Percentiles rank a stretch among this genome's conserved stretches.
Evolutionary conservation across 2,797 vertebrate genomes (phyloP).

Genomic region (Gymnodraco acuticeps): DNA sequence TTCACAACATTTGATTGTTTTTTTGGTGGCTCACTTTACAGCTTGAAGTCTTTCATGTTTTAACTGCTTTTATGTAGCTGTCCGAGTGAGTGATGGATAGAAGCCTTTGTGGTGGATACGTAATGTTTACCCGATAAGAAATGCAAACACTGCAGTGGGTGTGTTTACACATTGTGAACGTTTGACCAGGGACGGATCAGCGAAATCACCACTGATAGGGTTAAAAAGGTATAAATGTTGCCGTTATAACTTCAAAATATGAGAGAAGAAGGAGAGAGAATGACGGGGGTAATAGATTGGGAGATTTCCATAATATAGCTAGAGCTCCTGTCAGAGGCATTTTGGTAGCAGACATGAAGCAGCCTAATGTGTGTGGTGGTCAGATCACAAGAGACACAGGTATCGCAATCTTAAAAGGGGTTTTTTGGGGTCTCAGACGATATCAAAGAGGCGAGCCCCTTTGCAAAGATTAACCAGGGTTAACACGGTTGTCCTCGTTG

Average conservation of each 20-base stretch:
- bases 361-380: conserved; percentile 46
- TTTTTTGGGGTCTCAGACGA: conserved; percentile 39
- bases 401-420: conserved; percentile 58
- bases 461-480: conserved; percentile 70
- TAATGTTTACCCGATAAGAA: conserved; percentile 81
- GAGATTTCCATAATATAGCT: conserved; percentile 32
- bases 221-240: conserved; percentile 4
- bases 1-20: conserved; percentile 22
- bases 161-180: conserved; percentile 58
- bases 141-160: conserved; percentile 65
- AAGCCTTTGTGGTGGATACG: conserved; percentile 55
- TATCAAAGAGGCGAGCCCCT: conserved; percentile 65
- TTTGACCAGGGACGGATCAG: conserved; percentile 71
- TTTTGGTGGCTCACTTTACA: conserved; percentile 27
- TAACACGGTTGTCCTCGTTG: conserved; percentile 48
- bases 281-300: conserved; percentile 29
- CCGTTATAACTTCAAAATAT: not conserved
- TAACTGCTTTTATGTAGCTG: conserved; percentile 67
- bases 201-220: conserved; percentile 35
- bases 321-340: conserved; percentile 45
- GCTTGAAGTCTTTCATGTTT: conserved; percentile 43
- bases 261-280: conserved; percentile 11
- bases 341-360: conserved; percentile 53
- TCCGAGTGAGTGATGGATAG: conserved; percentile 63
- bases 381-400: conserved; percentile 44